Evolutionary conservation across 2,113 vertebrate species (phyloP).

Genomic region (Catagonus wagneri): DNA sequence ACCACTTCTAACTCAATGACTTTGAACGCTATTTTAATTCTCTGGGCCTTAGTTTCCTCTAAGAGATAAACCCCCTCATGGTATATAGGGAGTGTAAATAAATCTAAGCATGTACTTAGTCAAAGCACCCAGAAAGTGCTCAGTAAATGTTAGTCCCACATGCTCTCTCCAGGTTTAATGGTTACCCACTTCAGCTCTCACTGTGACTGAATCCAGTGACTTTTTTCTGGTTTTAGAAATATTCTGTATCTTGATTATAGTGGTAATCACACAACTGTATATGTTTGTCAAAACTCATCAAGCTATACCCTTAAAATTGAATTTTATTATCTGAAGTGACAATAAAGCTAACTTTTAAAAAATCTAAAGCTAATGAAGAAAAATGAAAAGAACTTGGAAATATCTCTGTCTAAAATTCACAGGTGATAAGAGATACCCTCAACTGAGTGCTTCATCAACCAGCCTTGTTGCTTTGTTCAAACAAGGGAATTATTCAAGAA

Average conservation of each 20-base stretch:
- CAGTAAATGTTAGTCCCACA: neutral
- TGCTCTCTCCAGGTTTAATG: neutral
- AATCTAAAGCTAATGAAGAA: neutral
- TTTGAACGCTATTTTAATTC: neutral
- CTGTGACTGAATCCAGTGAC: neutral
- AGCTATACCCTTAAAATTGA: neutral
- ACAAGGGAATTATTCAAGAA: neutral
- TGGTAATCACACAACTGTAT: neutral
- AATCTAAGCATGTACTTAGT: neutral
- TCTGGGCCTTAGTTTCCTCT: neutral
- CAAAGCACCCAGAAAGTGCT: neutral
- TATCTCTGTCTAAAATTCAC: neutral
- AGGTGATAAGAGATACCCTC: neutral
- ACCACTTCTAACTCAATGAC: neutral
- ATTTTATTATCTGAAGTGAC: neutral
- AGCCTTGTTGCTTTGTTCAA: neutral
- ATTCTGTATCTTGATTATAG: neutral
- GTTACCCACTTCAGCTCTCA: neutral
- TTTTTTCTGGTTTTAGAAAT: neutral
- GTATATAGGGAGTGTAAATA: neutral
- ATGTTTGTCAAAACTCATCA: slow-evolving; percentile 50
- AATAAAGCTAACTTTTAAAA: neutral
- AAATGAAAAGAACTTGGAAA: neutral
- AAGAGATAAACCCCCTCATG: neutral
- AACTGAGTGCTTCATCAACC: neutral